Percentiles rank a stretch among this genome's conserved stretches.
Conservation (phyloP, 2,797 vertebrate genomes). For the Notoglanidium macrostoma region DNA sequence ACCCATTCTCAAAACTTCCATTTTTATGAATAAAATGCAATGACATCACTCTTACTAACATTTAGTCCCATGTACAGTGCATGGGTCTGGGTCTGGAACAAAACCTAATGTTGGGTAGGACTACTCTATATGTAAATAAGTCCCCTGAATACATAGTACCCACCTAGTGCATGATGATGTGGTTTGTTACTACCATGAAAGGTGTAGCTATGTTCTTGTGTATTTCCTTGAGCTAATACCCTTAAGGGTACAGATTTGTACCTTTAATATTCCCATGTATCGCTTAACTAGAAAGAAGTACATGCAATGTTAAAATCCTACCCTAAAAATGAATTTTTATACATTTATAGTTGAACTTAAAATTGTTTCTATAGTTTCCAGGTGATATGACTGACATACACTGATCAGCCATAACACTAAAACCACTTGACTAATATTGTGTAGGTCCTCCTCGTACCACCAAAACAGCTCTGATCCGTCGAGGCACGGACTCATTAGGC, state of each 20-base stretch:
- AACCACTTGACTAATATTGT: no score
- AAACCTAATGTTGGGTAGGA: neutral
- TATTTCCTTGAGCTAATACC: neutral
- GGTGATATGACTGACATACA: neutral
- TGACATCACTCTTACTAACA: neutral
- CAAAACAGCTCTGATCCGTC: no score
- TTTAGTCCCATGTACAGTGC: neutral
- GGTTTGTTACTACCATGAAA: neutral
- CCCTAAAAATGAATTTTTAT: neutral
- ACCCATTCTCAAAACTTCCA: neutral
- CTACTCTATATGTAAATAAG: neutral
- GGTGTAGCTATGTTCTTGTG: neutral
- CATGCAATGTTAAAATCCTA: neutral
- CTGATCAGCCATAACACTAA: no score
- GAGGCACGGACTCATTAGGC: no score
- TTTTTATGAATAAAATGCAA: neutral
- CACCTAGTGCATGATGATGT: neutral
- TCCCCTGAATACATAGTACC: neutral
- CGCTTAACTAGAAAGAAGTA: neutral
- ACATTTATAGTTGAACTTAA: neutral
- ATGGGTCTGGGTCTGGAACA: neutral
- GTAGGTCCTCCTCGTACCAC: no score
- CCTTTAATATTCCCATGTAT: neutral
- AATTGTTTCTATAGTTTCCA: neutral
- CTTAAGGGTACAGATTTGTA: neutral